These are phyloP conservation scores for Pristionchus entomophagus DNA, from an alignment of 2,888 invertebrate species.

Conservation along the genomic window DNA sequence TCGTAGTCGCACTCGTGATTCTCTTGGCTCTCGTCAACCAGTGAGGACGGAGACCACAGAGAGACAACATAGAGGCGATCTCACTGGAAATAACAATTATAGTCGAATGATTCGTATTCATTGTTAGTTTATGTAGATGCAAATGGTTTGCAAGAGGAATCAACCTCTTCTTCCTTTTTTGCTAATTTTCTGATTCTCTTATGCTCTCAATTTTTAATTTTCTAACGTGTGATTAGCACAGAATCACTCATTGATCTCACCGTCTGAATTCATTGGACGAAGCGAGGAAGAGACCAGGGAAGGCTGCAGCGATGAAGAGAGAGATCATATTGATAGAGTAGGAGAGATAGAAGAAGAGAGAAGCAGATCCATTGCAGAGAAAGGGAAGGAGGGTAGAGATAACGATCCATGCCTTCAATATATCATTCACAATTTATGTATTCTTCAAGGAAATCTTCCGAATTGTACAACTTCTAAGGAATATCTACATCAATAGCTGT, in stretches of 20 bases:
- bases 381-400: background rate
- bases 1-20: slow-evolving; percentile 32
- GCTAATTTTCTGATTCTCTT: too few species aligned
- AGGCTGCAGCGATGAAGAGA: slow-evolving; percentile 1
- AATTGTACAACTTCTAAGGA: background rate
- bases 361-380: background rate
- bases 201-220: too few species aligned
- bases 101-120: background rate
- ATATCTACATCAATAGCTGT: too few species aligned
- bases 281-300: background rate
- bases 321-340: slow-evolving; percentile 12
- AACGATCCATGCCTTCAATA: background rate
- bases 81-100: background rate
- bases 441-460: too few species aligned
- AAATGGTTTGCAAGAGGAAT: too few species aligned
- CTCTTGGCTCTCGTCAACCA: slow-evolving; percentile 29
- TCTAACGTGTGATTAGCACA: too few species aligned
- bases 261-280: background rate
- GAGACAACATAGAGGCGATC: background rate
- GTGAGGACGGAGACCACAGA: background rate
- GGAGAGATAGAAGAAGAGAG: slow-evolving; percentile 19
- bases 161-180: too few species aligned
- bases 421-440: background rate
- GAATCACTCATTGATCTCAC: too few species aligned
- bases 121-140: too few species aligned